phyloP scores from a whole-genome alignment of 2,113 vertebrate genomes.

The Chamaetylas fuelleborni region DNA sequence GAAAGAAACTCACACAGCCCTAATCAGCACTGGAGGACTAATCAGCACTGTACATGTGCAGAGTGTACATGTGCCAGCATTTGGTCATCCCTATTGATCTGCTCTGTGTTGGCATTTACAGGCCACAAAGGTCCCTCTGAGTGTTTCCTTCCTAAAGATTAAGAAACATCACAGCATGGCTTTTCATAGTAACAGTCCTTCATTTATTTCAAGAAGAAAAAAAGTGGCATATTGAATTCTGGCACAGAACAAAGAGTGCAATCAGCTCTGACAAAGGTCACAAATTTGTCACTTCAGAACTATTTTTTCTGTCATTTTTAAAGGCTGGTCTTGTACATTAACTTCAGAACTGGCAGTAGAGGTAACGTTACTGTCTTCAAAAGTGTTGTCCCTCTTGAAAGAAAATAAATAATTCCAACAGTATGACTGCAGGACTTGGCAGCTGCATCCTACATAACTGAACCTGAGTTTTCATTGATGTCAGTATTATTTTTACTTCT shows the following conservation, averaged over 20 bases:
- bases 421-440: neutral
- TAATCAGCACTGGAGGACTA: neutral
- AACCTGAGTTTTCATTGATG: neutral
- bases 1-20: neutral
- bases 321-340: neutral
- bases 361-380: neutral
- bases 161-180: neutral
- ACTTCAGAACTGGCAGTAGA: neutral
- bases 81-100: accelerated
- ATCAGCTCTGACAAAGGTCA: neutral
- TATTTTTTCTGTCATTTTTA: neutral
- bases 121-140: neutral
- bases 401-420: neutral
- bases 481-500: neutral
- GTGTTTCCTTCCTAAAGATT: neutral
- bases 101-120: neutral
- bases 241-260: neutral
- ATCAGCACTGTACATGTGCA: accelerated
- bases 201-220: neutral
- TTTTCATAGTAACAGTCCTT: neutral
- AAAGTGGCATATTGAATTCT: neutral
- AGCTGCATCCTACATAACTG: neutral
- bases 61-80: neutral
- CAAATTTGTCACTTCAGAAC: neutral
- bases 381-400: neutral